phyloP scores from a whole-genome alignment of 1,140 invertebrate species.

The Protaetia brevitarsis region DNA sequence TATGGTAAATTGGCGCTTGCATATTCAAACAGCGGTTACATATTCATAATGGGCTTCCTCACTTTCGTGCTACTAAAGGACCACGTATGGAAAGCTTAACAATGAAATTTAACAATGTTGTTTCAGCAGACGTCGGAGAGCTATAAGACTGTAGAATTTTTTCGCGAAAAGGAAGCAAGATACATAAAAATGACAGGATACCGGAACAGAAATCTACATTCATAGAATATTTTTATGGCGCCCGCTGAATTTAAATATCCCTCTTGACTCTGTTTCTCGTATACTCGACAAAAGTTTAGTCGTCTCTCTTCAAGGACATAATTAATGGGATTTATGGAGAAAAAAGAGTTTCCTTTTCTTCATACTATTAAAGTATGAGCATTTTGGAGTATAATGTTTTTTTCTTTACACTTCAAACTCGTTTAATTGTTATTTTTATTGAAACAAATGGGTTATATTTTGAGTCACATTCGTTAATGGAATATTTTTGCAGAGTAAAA shows the following conservation, averaged over 20 bases:
- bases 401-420: too few species aligned
- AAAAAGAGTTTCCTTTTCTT: neutral
- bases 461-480: too few species aligned
- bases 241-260: constrained; percentile 16
- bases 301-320: constrained; percentile 10
- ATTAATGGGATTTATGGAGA: neutral
- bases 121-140: constrained; percentile 36
- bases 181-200: constrained; percentile 39
- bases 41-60: neutral
- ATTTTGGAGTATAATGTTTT: neutral
- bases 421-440: too few species aligned
- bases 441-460: too few species aligned
- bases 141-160: constrained; percentile 37
- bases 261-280: constrained; percentile 26
- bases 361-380: neutral
- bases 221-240: constrained; percentile 39
- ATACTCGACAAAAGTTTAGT: constrained; percentile 30
- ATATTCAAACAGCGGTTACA: constrained; percentile 8
- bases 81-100: constrained; percentile 10
- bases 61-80: neutral
- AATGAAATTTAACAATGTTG: constrained; percentile 24
- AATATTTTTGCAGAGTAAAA: too few species aligned
- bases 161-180: constrained; percentile 33
- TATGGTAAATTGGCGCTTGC: neutral
- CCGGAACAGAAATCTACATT: constrained; percentile 41